A percentile compares a stretch with the other conserved stretches of the same genome.
Evolutionary conservation across 2,113 vertebrate species (phyloP).

Genomic region (Ovibos moschatus): DNA sequence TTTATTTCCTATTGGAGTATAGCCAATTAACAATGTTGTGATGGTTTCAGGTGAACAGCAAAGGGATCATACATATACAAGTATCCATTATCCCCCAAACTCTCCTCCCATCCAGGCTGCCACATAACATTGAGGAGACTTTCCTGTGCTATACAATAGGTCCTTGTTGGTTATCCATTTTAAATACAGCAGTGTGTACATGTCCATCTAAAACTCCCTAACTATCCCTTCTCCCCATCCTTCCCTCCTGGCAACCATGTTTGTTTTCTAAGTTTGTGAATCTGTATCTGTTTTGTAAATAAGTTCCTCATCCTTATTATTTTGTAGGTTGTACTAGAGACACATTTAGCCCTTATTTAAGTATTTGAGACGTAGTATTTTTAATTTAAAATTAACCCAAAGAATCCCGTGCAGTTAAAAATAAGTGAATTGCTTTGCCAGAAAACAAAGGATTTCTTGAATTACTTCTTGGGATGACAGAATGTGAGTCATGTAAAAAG

Average conservation of each 20-base stretch:
- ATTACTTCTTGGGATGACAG: neutral
- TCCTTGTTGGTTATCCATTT: neutral
- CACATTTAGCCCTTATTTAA: neutral
- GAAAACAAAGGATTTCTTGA: neutral
- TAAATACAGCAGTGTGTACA: neutral
- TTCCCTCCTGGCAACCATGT: neutral
- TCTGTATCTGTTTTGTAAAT: neutral
- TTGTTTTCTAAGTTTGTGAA: neutral
- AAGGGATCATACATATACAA: neutral
- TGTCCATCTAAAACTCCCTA: neutral
- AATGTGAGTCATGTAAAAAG: neutral
- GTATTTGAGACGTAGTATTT: neutral
- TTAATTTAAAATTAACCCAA: neutral
- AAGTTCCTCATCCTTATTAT: neutral
- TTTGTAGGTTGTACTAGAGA: neutral
- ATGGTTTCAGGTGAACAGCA: neutral
- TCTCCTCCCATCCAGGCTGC: neutral
- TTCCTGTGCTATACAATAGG: neutral
- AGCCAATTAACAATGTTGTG: neutral
- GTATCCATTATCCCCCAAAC: neutral
- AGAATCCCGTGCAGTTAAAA: neutral
- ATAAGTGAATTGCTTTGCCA: neutral
- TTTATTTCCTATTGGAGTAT: neutral
- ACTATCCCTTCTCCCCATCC: neutral
- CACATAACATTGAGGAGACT: neutral